Conservation (phyloP, 2,113 vertebrate genomes). For the Pycnonotus jocosus region DNA sequence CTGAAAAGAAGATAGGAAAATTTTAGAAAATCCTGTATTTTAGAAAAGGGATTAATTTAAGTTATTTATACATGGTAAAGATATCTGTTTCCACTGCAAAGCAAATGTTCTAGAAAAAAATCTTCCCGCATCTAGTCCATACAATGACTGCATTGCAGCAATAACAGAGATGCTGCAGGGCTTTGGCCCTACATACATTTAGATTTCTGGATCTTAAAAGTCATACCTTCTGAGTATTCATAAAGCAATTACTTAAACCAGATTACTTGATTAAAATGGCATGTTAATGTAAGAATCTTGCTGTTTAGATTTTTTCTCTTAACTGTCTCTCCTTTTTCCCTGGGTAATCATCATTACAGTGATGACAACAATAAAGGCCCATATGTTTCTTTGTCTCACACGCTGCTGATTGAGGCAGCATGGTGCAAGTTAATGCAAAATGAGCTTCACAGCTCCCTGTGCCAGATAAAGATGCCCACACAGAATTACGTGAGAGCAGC, state of each 20-base stretch:
- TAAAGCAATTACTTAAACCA: conserved; percentile 9
- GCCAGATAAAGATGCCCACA: background rate
- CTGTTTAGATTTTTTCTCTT: conserved; percentile 4
- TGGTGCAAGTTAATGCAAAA: background rate
- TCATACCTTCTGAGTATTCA: background rate
- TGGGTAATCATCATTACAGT: conserved; percentile 27
- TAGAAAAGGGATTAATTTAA: background rate
- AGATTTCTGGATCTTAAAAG: conserved; percentile 4
- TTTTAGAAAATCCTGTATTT: background rate
- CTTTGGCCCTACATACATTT: background rate
- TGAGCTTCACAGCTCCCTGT: background rate
- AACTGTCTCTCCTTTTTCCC: conserved; percentile 3
- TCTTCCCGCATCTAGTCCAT: background rate
- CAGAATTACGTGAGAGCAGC: background rate
- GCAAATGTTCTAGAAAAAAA: background rate
- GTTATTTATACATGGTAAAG: background rate
- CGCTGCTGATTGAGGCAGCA: background rate
- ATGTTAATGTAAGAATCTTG: conserved; percentile 2
- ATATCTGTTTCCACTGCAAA: background rate
- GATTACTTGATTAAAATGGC: conserved; percentile 31
- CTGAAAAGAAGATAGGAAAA: background rate
- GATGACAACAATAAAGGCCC: conserved; percentile 1
- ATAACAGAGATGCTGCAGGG: background rate
- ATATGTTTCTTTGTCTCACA: conserved; percentile 36
- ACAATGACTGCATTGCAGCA: background rate